Conservation (phyloP, 2,113 vertebrate species). For the Conger conger region DNA sequence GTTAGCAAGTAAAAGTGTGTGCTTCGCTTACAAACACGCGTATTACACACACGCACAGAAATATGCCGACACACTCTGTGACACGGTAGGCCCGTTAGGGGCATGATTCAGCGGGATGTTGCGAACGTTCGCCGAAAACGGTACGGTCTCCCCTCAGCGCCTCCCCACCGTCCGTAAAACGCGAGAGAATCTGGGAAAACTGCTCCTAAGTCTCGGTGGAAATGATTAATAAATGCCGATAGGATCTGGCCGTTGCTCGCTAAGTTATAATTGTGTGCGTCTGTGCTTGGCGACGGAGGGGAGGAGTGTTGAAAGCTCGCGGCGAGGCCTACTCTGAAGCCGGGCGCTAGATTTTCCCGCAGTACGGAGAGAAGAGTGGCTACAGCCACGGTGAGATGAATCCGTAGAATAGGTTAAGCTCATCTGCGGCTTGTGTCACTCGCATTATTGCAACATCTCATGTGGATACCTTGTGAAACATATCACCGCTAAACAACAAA, state of each 20-base stretch:
- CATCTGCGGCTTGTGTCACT: background rate
- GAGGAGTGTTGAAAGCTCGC: conserved; percentile 4
- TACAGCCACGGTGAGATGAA: background rate
- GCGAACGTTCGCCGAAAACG: background rate
- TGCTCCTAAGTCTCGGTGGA: background rate
- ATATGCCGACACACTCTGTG: conserved; percentile 20
- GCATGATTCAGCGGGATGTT: conserved; percentile 31
- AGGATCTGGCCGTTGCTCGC: conserved; percentile 11
- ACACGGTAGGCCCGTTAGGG: conserved; percentile 22
- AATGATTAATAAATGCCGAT: background rate
- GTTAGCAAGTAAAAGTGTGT: background rate
- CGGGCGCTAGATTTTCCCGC: conserved; percentile 16
- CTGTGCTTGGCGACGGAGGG: conserved; percentile 18
- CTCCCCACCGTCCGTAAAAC: background rate
- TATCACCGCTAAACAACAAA: conserved; percentile 1
- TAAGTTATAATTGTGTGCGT: conserved; percentile 12
- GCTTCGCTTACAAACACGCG: conserved; percentile 21
- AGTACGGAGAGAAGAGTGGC: background rate
- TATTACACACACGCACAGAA: conserved; percentile 12
- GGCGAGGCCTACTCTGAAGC: conserved; percentile 18
- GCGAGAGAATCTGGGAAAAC: conserved; percentile 2
- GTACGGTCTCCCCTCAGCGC: background rate
- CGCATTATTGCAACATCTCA: background rate
- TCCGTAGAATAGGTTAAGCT: background rate
- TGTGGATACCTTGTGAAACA: background rate